Evolutionary conservation across 2,888 invertebrate species (phyloP).

Genomic region (Tiphia femorata): DNA sequence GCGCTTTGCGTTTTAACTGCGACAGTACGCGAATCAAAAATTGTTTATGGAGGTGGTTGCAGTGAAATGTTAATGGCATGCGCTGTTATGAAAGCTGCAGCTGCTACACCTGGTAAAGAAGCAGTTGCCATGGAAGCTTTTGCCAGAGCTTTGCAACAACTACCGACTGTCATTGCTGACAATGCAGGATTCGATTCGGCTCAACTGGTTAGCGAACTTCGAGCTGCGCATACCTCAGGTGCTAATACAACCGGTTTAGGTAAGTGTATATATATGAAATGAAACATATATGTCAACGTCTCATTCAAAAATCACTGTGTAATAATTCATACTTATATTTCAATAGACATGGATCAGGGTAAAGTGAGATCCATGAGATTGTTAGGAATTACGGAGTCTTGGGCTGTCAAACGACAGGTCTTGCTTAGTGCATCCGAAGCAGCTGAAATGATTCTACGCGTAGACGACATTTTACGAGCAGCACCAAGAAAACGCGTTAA

Average conservation of each 20-base stretch:
- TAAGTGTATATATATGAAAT: constrained; percentile 65
- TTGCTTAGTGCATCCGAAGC: constrained; percentile 95
- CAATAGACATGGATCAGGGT: constrained; percentile 88
- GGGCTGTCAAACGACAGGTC: constrained; percentile 96
- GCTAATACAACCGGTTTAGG: constrained; percentile 83
- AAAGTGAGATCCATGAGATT: constrained; percentile 90
- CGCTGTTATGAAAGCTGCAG: constrained; percentile 86
- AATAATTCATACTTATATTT: constrained; percentile 23
- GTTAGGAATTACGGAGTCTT: constrained; percentile 96
- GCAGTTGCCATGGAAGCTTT: constrained; percentile 97
- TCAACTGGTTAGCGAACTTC: constrained; percentile 90
- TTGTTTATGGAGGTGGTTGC: constrained; percentile 94
- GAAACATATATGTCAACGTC: neutral
- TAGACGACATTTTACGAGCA: constrained; percentile 95
- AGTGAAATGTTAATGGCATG: constrained; percentile 98
- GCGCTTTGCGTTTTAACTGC: constrained; percentile 97
- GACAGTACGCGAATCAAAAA: constrained; percentile 93
- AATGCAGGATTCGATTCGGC: constrained; percentile 99
- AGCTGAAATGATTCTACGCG: constrained; percentile 98
- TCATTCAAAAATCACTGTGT: neutral
- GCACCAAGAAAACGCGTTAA: constrained; percentile 89
- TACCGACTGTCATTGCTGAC: constrained; percentile 97
- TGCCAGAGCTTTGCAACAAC: constrained; percentile 87
- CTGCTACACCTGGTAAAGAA: constrained; percentile 95
- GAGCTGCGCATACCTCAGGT: constrained; percentile 91